Conservation (phyloP, 2,797 vertebrate species). For the Coreius guichenoti region DNA sequence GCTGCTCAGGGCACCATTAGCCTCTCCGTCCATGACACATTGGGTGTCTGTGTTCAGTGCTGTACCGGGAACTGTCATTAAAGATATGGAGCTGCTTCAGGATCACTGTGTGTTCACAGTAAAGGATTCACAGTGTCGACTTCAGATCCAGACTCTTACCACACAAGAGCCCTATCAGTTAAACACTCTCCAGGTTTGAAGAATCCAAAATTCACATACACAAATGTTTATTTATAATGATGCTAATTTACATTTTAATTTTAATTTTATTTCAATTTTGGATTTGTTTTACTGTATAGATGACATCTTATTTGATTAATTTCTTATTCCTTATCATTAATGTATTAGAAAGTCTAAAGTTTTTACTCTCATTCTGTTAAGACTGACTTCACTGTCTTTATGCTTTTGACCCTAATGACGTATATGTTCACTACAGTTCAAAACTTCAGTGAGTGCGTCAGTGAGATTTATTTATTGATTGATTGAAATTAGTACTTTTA, state of each 20-base stretch:
- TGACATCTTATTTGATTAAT: background rate
- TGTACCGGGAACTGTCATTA: constrained; percentile 77
- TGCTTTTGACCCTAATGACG: background rate
- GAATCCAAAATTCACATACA: background rate
- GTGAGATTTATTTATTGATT: background rate
- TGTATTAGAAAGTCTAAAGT: background rate
- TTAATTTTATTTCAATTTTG: background rate
- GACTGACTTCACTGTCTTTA: background rate
- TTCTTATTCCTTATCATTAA: background rate
- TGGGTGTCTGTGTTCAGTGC: constrained; percentile 85
- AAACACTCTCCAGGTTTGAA: constrained; percentile 81
- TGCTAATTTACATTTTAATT: background rate
- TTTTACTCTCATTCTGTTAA: background rate
- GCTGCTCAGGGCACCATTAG: constrained; percentile 84
- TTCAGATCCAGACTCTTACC: constrained; percentile 82
- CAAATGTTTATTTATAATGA: background rate
- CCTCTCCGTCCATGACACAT: constrained; percentile 76
- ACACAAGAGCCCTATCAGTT: constrained; percentile 74
- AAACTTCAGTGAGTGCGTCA: too few species aligned
- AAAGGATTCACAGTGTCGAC: constrained; percentile 72
- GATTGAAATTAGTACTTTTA: background rate
- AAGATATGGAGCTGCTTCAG: constrained; percentile 91
- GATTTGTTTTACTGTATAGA: background rate
- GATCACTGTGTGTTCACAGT: constrained; percentile 85
- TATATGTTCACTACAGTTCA: background rate